Evolutionary conservation across 30 jellyfish, hydroid and myxozoan species (phyloP).

Genomic region (Aurelia sp.): DNA sequence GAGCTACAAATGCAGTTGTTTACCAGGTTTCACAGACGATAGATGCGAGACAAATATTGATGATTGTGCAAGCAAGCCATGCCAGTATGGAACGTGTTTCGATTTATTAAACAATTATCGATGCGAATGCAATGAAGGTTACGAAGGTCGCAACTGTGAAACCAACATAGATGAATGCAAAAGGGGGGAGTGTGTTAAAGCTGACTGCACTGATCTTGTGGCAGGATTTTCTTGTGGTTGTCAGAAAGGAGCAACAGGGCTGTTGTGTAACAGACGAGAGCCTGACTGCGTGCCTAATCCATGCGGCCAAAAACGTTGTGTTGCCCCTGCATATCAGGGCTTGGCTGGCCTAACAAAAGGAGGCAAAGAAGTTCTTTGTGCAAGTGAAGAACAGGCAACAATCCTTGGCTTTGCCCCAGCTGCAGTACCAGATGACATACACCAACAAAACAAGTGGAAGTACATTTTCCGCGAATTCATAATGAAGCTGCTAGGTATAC

Average conservation of each 20-base stretch:
- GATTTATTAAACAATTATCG: conserved; percentile 71
- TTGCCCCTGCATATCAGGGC: conserved; percentile 37
- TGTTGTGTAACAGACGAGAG: conserved; percentile 43
- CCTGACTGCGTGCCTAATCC: conserved; percentile 13
- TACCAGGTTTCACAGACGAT: conserved; percentile 70
- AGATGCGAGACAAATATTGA: conserved; percentile 69
- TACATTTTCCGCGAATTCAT: conserved; percentile 33
- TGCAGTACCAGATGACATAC: conserved; percentile 18
- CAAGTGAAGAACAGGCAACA: background rate
- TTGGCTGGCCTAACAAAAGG: conserved; percentile 1
- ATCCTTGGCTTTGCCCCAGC: conserved; percentile 14
- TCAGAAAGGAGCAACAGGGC: conserved; percentile 15
- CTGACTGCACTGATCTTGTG: conserved; percentile 45
- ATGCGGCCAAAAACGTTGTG: conserved; percentile 54
- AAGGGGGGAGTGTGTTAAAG: conserved; percentile 48
- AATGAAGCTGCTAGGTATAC: conserved; percentile 20
- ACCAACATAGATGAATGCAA: conserved; percentile 60
- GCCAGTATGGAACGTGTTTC: conserved; percentile 83
- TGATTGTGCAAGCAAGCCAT: conserved; percentile 76
- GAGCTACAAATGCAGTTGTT: conserved; percentile 77
- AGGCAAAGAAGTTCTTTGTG: conserved; percentile 31
- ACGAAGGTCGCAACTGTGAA: conserved; percentile 74
- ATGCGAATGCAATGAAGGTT: conserved; percentile 78
- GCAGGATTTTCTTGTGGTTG: conserved; percentile 49
- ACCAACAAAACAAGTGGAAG: conserved; percentile 29